Conservation (phyloP, 2,888 invertebrate genomes). For the Arrhopalites spinosus region DNA sequence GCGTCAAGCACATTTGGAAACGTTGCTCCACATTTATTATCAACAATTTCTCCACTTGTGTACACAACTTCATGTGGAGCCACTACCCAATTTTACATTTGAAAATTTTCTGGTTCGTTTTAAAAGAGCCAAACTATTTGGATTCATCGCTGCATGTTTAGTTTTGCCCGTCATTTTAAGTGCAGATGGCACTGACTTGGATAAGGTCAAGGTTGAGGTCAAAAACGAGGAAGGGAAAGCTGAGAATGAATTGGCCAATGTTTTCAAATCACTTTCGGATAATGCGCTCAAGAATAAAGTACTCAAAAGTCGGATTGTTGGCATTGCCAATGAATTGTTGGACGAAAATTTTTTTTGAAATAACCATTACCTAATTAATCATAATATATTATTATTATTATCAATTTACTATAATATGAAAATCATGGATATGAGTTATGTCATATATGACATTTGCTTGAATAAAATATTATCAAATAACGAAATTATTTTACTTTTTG, state of each 20-base stretch:
- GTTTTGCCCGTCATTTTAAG: constrained; percentile 39
- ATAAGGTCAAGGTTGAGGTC: neutral
- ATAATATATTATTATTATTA: too few species aligned
- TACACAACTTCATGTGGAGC: constrained; percentile 27
- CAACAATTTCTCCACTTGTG: constrained; percentile 45
- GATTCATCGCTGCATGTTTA: constrained; percentile 32
- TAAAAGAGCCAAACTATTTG: constrained; percentile 40
- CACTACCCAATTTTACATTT: constrained; percentile 38
- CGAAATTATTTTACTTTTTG: too few species aligned
- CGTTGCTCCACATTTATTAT: constrained; percentile 56
- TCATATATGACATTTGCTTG: too few species aligned
- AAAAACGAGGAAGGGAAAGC: neutral
- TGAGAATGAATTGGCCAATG: neutral
- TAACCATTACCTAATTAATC: too few species aligned
- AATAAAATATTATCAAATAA: too few species aligned
- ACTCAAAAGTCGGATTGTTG: neutral
- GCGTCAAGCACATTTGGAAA: constrained; percentile 50
- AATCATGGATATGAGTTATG: too few species aligned
- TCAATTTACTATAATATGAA: too few species aligned
- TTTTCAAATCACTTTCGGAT: neutral
- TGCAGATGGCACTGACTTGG: neutral
- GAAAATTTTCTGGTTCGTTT: constrained; percentile 45
- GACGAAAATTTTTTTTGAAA: constrained; percentile 6
- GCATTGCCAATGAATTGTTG: neutral
- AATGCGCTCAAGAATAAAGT: neutral